These are phyloP conservation scores for Bothrops jararaca DNA, from an alignment of 2,113 vertebrate species.

Conservation along the genomic window DNA sequence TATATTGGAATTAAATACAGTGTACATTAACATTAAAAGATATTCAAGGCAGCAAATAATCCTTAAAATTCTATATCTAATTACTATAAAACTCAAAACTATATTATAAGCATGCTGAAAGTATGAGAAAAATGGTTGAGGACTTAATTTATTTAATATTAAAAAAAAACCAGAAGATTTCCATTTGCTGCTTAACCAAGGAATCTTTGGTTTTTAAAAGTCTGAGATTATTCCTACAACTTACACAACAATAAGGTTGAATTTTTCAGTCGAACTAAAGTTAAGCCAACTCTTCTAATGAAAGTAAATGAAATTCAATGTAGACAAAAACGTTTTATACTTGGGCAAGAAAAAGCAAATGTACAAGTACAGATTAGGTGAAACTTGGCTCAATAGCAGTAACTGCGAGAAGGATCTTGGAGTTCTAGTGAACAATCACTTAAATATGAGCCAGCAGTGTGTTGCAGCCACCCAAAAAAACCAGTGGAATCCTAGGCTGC, in stretches of 20 bases:
- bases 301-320: not conserved
- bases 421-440: not conserved
- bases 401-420: not conserved
- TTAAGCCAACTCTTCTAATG: not conserved
- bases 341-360: not conserved
- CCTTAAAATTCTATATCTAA: not conserved
- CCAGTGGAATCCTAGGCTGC: not conserved
- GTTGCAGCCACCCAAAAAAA: not conserved
- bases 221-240: not conserved
- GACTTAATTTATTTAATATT: not conserved
- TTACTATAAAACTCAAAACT: not conserved
- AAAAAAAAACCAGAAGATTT: not conserved
- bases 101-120: not conserved
- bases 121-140: not conserved
- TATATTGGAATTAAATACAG: not conserved
- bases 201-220: not conserved
- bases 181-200: not conserved
- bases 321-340: not conserved
- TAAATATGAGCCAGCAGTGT: not conserved
- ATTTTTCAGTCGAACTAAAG: not conserved
- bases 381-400: not conserved
- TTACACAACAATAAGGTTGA: not conserved
- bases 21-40: not conserved
- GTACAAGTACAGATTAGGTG: not conserved
- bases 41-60: not conserved